These are phyloP conservation scores for Otus sunia DNA, from an alignment of 2,113 vertebrate genomes.

Conservation along the genomic window DNA sequence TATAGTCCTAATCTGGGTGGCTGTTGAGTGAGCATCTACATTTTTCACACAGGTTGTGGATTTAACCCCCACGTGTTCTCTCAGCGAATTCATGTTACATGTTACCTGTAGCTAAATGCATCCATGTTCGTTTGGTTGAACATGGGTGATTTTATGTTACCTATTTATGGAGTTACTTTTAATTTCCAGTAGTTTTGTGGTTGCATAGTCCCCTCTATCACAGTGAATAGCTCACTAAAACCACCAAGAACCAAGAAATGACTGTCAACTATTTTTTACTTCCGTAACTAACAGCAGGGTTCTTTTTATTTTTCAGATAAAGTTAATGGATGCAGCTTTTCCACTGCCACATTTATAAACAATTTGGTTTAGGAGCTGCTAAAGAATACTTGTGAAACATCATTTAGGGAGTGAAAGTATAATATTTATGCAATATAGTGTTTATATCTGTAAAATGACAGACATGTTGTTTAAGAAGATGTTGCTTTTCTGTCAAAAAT, in stretches of 20 bases:
- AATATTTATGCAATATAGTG: not conserved
- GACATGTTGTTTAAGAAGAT: not conserved
- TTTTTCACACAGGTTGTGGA: not conserved
- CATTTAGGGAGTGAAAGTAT: not conserved
- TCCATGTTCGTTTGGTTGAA: not conserved
- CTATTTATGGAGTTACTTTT: slow-evolving; percentile 24
- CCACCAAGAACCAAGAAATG: not conserved
- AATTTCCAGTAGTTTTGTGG: slow-evolving; percentile 3
- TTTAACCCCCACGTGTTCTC: not conserved
- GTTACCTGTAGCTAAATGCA: not conserved
- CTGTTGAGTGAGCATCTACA: not conserved
- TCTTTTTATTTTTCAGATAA: slow-evolving; percentile 49
- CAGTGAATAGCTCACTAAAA: slow-evolving; percentile 12
- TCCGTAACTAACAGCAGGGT: slow-evolving; percentile 14
- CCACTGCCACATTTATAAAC: not conserved
- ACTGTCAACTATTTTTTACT: slow-evolving; percentile 38
- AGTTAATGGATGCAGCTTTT: slow-evolving; percentile 29
- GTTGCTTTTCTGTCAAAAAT: slow-evolving; percentile 15
- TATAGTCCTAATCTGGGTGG: not conserved
- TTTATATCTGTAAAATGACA: not conserved
- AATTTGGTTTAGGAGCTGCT: slow-evolving; percentile 2
- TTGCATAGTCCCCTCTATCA: not conserved
- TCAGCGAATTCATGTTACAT: not conserved
- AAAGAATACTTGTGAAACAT: not conserved
- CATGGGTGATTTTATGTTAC: not conserved